Percentiles rank a stretch among this genome's conserved stretches.
Conservation (phyloP, 2,797 vertebrate species). For the Heliangelus exortis region DNA sequence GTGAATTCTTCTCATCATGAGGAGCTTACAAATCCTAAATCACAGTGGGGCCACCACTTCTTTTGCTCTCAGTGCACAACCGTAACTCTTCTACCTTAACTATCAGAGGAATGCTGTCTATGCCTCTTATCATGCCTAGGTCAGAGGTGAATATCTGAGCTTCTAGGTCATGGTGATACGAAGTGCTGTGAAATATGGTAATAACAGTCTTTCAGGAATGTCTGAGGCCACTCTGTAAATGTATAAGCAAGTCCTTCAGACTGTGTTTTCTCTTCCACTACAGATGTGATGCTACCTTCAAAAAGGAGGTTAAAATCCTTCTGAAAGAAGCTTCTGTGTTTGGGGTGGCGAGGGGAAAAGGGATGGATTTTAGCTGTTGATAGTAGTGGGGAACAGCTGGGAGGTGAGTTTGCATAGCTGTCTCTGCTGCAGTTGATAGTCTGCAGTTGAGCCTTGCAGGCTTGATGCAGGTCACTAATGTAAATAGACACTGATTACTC, state of each 20-base stretch:
- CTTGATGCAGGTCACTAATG: background rate
- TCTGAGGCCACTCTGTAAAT: background rate
- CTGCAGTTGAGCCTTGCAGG: background rate
- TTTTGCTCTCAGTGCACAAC: conserved; percentile 35
- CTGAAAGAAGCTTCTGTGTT: background rate
- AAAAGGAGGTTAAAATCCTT: background rate
- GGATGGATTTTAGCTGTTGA: background rate
- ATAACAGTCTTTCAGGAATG: background rate
- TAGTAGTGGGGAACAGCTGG: background rate
- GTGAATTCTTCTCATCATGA: conserved; percentile 67
- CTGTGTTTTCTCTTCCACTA: conserved; percentile 6
- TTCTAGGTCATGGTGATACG: conserved; percentile 35
- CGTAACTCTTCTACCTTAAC: conserved; percentile 60
- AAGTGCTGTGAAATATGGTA: conserved; percentile 60
- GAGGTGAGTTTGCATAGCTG: background rate
- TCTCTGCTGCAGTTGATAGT: background rate
- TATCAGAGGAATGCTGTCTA: conserved; percentile 66
- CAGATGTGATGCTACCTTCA: background rate
- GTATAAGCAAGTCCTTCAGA: background rate
- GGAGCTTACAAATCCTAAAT: conserved; percentile 55
- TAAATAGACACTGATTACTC: conserved; percentile 46
- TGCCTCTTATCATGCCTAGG: conserved; percentile 50
- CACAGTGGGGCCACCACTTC: conserved; percentile 42
- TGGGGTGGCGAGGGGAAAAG: background rate
- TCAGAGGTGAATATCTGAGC: conserved; percentile 55